These are phyloP conservation scores for Aspidiotus rigidus DNA, from an alignment of 2,888 invertebrate species.

Conservation along the genomic window DNA sequence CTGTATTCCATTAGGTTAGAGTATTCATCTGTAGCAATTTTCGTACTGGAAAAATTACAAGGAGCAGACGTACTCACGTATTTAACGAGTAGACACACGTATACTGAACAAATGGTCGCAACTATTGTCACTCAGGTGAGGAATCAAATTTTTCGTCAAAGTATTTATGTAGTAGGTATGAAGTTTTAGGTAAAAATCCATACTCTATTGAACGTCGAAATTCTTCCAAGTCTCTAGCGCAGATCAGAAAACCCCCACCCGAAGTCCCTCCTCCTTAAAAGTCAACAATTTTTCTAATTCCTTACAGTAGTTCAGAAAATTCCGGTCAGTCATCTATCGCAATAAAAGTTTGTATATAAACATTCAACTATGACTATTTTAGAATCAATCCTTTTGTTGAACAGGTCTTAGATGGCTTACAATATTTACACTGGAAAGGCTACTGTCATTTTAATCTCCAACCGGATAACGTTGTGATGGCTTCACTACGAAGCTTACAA, in stretches of 20 bases:
- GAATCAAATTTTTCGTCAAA: neutral
- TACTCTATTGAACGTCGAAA: too few relatives aligned
- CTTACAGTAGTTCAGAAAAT: too few relatives aligned
- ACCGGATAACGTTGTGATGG: slow-evolving; percentile 91
- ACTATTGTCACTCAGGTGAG: slow-evolving; percentile 68
- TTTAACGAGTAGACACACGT: slow-evolving; percentile 77
- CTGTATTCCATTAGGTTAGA: slow-evolving; percentile 55
- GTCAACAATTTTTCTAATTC: too few relatives aligned
- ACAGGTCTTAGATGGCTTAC: slow-evolving; percentile 71
- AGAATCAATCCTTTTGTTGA: too few relatives aligned
- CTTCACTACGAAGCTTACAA: slow-evolving; percentile 69
- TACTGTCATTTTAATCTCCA: slow-evolving; percentile 81
- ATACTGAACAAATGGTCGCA: slow-evolving; percentile 85
- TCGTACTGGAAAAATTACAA: slow-evolving; percentile 73
- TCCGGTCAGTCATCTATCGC: too few relatives aligned
- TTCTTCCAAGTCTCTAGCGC: too few relatives aligned
- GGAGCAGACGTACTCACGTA: slow-evolving; percentile 87
- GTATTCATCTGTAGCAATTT: slow-evolving; percentile 57
- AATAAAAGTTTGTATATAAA: neutral
- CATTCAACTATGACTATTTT: neutral
- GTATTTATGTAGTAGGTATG: too few relatives aligned
- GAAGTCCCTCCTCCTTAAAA: too few relatives aligned
- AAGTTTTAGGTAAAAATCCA: neutral
- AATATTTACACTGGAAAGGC: slow-evolving; percentile 91
- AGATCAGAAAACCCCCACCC: too few relatives aligned